phyloP scores from a whole-genome alignment of 2,888 invertebrate genomes.

The Plagodis dolabraria region DNA sequence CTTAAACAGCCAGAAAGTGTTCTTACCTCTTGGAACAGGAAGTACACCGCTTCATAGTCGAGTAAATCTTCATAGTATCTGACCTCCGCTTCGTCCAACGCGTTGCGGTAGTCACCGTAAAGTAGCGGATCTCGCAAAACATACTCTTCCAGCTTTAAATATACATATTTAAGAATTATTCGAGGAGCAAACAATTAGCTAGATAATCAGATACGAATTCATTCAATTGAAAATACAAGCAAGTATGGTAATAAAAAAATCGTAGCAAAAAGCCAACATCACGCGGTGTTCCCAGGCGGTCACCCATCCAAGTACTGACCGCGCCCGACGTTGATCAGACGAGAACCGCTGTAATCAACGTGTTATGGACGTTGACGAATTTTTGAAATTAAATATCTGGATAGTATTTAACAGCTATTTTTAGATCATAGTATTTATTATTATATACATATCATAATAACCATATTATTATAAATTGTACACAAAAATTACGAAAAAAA shows the following conservation, averaged over 20 bases:
- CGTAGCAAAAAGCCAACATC: conserved; percentile 56
- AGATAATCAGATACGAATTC: too few species aligned
- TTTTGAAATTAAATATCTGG: too few species aligned
- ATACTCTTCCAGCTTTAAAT: conserved; percentile 85
- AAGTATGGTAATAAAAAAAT: too few species aligned
- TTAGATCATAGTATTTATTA: too few species aligned
- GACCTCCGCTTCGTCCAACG: conserved; percentile 91
- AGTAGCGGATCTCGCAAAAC: conserved; percentile 92
- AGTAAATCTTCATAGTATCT: conserved; percentile 95
- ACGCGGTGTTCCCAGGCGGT: conserved; percentile 69
- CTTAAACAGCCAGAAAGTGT: background rate
- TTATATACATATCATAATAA: too few species aligned
- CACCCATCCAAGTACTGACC: conserved; percentile 69
- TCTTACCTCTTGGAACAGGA: conserved; percentile 92
- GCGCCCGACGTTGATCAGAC: conserved; percentile 78
- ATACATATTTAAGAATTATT: background rate
- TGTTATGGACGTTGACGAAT: too few species aligned
- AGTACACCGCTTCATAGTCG: conserved; percentile 95
- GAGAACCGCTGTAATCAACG: conserved; percentile 60
- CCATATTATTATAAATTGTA: too few species aligned
- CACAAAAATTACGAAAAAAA: too few species aligned
- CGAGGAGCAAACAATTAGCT: too few species aligned
- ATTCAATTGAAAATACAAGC: too few species aligned
- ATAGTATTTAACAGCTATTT: too few species aligned
- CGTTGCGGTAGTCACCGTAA: conserved; percentile 95